These are phyloP conservation scores for Drosophila varians DNA, from an alignment of 1,140 invertebrate genomes.

Conservation along the genomic window DNA sequence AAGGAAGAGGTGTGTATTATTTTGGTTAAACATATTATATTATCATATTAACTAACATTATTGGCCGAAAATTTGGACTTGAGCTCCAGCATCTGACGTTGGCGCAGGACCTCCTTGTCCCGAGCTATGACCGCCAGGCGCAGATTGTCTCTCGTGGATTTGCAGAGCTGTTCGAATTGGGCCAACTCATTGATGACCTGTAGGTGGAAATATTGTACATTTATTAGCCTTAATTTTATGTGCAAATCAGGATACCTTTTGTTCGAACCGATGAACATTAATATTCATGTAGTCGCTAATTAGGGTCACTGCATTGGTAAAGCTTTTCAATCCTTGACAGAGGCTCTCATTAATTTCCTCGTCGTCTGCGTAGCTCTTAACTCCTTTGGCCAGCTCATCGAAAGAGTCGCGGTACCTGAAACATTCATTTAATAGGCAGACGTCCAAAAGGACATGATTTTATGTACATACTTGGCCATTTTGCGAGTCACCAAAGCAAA, in stretches of 20 bases:
- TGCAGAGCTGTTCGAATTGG: slow-evolving; percentile 89
- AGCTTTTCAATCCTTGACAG: slow-evolving; percentile 86
- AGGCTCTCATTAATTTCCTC: slow-evolving; percentile 89
- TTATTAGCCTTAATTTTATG: slow-evolving; percentile 56
- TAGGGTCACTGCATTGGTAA: slow-evolving; percentile 87
- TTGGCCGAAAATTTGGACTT: slow-evolving; percentile 79
- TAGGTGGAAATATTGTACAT: not conserved
- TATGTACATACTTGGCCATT: slow-evolving; percentile 87
- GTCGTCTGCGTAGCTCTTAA: slow-evolving; percentile 87
- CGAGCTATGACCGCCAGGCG: slow-evolving; percentile 88
- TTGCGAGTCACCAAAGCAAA: slow-evolving; percentile 88
- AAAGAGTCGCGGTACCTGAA: slow-evolving; percentile 87
- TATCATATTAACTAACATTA: slow-evolving; percentile 58
- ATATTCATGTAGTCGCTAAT: slow-evolving; percentile 89
- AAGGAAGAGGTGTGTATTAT: slow-evolving; percentile 55
- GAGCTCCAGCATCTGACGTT: slow-evolving; percentile 84
- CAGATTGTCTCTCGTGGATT: slow-evolving; percentile 89
- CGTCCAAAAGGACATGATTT: not conserved
- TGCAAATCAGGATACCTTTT: slow-evolving; percentile 84
- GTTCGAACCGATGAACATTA: slow-evolving; percentile 88
- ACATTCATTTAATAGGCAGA: not conserved
- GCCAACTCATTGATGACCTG: slow-evolving; percentile 85
- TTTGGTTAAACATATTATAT: accelerated
- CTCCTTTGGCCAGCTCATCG: slow-evolving; percentile 88
- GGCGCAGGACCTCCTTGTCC: slow-evolving; percentile 88